phyloP scores from a whole-genome alignment of 2,113 vertebrate species.

The Porphyrio hochstetteri region DNA sequence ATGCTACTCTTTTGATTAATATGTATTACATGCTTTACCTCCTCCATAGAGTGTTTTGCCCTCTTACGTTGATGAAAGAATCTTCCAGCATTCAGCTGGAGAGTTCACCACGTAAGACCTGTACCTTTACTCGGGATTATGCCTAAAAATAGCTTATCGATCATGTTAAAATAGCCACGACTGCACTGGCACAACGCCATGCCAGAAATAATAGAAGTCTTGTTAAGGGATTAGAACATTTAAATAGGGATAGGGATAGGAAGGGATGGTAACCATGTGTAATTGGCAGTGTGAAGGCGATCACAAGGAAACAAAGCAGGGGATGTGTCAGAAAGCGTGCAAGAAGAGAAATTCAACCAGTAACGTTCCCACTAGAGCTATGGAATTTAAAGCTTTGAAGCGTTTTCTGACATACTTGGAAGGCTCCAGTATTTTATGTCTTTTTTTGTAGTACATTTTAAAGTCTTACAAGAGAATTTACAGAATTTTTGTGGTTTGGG shows the following conservation, averaged over 20 bases:
- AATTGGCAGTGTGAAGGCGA: background rate
- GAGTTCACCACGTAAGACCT: background rate
- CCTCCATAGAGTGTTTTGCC: background rate
- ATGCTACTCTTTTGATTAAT: background rate
- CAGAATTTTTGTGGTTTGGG: background rate
- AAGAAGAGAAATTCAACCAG: background rate
- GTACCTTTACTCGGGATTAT: background rate
- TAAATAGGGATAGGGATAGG: background rate
- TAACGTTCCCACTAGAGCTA: background rate
- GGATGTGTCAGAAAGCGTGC: background rate
- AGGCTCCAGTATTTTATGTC: background rate
- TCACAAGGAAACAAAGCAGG: background rate
- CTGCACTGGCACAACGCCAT: background rate
- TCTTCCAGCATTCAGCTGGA: background rate
- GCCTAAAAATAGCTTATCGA: background rate
- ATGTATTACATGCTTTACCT: background rate
- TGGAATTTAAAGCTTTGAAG: background rate
- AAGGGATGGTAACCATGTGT: background rate
- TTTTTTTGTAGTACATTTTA: background rate
- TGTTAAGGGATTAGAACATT: background rate
- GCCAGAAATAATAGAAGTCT: constrained; percentile 6
- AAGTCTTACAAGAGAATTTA: background rate
- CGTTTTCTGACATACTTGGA: background rate
- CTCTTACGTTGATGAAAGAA: background rate
- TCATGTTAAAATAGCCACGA: background rate